Base-by-base conservation (phyloP, 2,888 invertebrate species). In the Erpobdella octoculata region DNA sequence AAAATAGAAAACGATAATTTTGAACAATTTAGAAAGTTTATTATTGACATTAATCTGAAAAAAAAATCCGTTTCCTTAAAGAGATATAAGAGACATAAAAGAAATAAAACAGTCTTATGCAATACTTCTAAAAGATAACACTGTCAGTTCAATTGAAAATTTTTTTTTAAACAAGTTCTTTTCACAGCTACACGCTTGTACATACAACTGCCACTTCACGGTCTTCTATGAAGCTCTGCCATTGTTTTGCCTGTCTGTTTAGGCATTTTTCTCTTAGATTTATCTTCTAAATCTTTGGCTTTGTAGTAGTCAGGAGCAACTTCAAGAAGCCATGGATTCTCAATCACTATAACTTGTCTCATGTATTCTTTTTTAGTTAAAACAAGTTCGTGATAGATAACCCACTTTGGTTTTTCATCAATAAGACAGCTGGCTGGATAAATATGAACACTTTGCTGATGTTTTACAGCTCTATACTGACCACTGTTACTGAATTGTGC, bases 301-400 rank as follows among this genome's bases (percentile, higher is more conserved):
- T 95, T 94, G 83, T 97, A 99, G 84, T 96, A 99, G 85, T 98
- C 97, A 9, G 98, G 98, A 0, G 98, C 98, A 0, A 97, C 96
- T 86, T 98, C 98, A 73, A 96, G 83, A 28, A 99, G 85, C 98
- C 98, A 98, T 81, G 90, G 90, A 81, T 94, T 95, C 83, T 98
- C 96, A 77, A 99, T 97, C 85, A 95, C 94, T 71, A 93, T 92
- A 2, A 93, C 89, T 87, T 96, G 95, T 80, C 98, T 87, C 98
- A 98, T 98, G 81, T 92, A 99, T 83, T 99, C 97, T 81, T 98
- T 98, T 0, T 95, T 94, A 0, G 98, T 98, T 82, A 97, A 93
- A 0, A 99, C 97, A 69, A 98, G 86, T 83, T 98, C 97, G 84
- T 95, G 93, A 82, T 98, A 99, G 48, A 98, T 88, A 18, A 97